Conservation (phyloP, 1,140 invertebrate species). For the Tenebrio molitor region DNA sequence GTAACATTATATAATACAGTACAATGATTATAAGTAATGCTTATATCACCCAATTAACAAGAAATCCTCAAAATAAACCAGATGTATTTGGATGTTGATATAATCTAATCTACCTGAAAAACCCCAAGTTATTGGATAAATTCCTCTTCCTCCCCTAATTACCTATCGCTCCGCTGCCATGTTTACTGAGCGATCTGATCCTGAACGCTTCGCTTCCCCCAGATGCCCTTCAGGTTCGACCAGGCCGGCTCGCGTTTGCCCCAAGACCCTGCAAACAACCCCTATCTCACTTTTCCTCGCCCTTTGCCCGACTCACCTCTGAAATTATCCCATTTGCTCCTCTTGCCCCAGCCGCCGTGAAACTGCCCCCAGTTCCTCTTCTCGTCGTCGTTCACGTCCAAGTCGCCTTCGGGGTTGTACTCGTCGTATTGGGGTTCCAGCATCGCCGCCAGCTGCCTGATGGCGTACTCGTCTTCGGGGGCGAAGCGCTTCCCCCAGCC, state of each 20-base stretch:
- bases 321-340: constrained; percentile 74
- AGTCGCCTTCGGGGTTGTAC: constrained; percentile 50
- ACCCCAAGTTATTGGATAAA: constrained; percentile 5
- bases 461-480: constrained; percentile 59
- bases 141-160: neutral
- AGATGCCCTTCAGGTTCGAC: constrained; percentile 81
- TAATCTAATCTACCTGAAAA: constrained; percentile 40
- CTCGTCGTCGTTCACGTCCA: constrained; percentile 63
- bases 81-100: constrained; percentile 39
- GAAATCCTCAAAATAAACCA: constrained; percentile 42
- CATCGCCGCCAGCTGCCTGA: constrained; percentile 54
- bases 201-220: constrained; percentile 73
- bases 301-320: constrained; percentile 66
- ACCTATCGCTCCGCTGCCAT: neutral
- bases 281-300: neutral
- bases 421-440: constrained; percentile 53
- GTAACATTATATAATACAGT: constrained; percentile 50
- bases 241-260: constrained; percentile 80
- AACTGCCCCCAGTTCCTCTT: constrained; percentile 76
- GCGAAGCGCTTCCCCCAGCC: constrained; percentile 66
- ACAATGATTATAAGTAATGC: constrained; percentile 45
- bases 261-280: constrained; percentile 70
- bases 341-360: constrained; percentile 74
- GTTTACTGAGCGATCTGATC: constrained; percentile 48
- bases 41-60: constrained; percentile 31